Evolutionary conservation across 2,888 invertebrate genomes (phyloP), one percentile per base, ranked within the genome.

Genomic region (Anticlea derivata): DNA sequence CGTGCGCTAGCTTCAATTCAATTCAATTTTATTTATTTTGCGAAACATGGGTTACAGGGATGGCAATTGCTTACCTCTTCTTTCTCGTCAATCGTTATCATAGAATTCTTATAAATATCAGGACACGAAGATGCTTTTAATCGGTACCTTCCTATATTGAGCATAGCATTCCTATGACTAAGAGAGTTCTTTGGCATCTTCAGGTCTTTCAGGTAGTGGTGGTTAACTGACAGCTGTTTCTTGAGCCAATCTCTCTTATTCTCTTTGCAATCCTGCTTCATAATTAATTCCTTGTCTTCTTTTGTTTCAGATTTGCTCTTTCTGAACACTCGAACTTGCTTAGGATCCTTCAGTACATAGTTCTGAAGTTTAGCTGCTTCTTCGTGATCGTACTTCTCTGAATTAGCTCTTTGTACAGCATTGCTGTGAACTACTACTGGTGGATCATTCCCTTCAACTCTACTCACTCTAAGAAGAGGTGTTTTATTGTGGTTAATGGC

Each of bases 61-160:
- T n/a, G n/a, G n/a, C n/a, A n/a, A n/a, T n/a, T n/a, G n/a, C 80
- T 85, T 81, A 96, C 96, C 92, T 96, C 95, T 69, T 93, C 93
- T 69, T 95, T 94, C 62, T 94, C 94, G 37, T 94, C 93, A 41
- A 97, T 93, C 1, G 96, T 95, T 37, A 95, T 95, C 95, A 96
- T 96, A n/a, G 96, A 96, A 75, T 96, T 96, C 65, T 95, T 93
- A 73, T 94, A 96, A 67, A 98, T 96, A 82, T 98, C 95, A 0
- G 98, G 98, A 78, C 98, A 98, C 33, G 97, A 97, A 1, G 96
- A 96, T 0, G 97, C 97, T 56, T 95, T 92, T 51, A 97, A 83
- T 45, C 94, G 92, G 79, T 97, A 97, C 58, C 95, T 93, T 68
- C 95, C 94, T 48, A 95, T 94, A 76, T 96, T 96, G 48, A 97